These are phyloP conservation scores for Peromyscus eremicus DNA, from an alignment of 2,797 vertebrate genomes.

Conservation along the genomic window DNA sequence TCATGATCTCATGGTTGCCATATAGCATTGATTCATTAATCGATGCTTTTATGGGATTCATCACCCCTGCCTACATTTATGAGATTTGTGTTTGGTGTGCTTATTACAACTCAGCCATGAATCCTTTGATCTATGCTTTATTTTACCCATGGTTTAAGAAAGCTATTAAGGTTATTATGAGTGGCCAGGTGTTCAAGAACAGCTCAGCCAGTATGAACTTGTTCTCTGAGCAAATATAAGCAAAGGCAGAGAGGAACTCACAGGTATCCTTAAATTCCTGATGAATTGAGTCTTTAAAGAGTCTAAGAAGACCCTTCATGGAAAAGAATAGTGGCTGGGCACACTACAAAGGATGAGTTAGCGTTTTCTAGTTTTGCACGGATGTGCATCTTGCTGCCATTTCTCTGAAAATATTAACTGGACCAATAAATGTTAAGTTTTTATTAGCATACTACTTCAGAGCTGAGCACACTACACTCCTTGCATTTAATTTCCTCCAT, in stretches of 20 bases:
- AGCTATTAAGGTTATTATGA: conserved; percentile 64
- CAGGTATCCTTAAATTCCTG: background rate
- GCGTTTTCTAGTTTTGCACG: background rate
- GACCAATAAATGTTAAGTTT: background rate
- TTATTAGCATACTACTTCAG: background rate
- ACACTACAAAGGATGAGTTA: background rate
- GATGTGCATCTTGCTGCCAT: background rate
- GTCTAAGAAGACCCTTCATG: background rate
- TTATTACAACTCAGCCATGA: conserved; percentile 62
- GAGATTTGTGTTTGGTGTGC: conserved; percentile 65
- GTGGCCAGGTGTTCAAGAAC: conserved; percentile 58
- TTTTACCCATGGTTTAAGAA: conserved; percentile 75
- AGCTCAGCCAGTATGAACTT: conserved; percentile 78
- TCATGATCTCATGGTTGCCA: conserved; percentile 82
- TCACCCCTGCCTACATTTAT: conserved; percentile 39
- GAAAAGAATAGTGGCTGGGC: background rate
- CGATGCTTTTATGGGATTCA: conserved; percentile 74
- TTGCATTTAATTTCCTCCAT: background rate
- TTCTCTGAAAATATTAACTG: background rate
- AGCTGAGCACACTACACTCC: background rate
- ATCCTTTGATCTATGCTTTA: conserved; percentile 73
- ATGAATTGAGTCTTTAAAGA: background rate
- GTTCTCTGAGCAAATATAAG: conserved; percentile 73
- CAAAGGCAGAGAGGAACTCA: background rate
- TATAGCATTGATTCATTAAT: conserved; percentile 81